phyloP scores from a whole-genome alignment of 1,140 invertebrate genomes.

The Agraylea sexmaculata region DNA sequence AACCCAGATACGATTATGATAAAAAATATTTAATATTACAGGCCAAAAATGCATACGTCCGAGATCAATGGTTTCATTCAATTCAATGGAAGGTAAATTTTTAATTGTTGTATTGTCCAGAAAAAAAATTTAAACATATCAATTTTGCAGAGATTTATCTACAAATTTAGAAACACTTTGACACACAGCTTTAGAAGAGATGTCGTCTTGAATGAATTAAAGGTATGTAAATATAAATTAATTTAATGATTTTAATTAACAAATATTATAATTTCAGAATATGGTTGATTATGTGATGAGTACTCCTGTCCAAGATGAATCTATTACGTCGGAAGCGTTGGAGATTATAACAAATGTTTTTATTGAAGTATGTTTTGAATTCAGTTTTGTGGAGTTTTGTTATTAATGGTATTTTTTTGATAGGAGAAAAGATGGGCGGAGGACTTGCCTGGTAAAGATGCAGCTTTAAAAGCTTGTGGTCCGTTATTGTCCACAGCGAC shows the following conservation, averaged over 20 bases:
- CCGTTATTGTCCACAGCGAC: constrained; percentile 37
- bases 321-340: constrained; percentile 59
- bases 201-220: constrained; percentile 70
- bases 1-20: no score
- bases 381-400: constrained; percentile 3
- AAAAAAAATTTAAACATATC: constrained; percentile 13
- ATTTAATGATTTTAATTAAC: constrained; percentile 11
- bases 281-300: constrained; percentile 68
- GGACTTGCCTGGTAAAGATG: constrained; percentile 25
- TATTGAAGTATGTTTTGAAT: constrained; percentile 35
- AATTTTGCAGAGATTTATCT: constrained; percentile 59
- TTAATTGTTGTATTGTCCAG: constrained; percentile 2
- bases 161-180: constrained; percentile 63
- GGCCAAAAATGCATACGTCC: constrained; percentile 65
- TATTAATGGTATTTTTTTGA: constrained; percentile 4
- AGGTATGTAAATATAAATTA: constrained; percentile 38
- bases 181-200: constrained; percentile 56
- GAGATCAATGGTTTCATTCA: constrained; percentile 78
- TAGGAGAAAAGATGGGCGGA: constrained; percentile 31
- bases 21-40: constrained; percentile 36
- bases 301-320: constrained; percentile 70
- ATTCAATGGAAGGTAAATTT: constrained; percentile 68
- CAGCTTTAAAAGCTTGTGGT: constrained; percentile 38
- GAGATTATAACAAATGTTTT: constrained; percentile 64
- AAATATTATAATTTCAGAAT: constrained; percentile 40